These are phyloP conservation scores for Psephotus haematonotus DNA, from an alignment of 2,113 vertebrate genomes.

Conservation along the genomic window DNA sequence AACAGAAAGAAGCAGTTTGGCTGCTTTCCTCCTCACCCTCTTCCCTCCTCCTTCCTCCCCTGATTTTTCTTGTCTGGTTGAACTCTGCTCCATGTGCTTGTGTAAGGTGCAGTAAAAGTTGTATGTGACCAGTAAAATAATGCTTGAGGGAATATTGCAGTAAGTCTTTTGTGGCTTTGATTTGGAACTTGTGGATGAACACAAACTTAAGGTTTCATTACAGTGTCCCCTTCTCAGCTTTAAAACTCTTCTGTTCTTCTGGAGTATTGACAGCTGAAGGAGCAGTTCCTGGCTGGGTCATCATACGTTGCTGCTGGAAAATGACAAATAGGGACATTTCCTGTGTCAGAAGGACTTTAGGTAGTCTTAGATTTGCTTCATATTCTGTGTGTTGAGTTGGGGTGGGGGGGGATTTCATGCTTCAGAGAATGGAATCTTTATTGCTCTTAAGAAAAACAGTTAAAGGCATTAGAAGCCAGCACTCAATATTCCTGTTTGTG, in stretches of 20 bases:
- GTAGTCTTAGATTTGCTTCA: neutral
- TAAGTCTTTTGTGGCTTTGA: neutral
- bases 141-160: neutral
- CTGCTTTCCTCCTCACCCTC: neutral
- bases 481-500: neutral
- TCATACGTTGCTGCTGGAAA: neutral
- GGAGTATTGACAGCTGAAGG: neutral
- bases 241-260: neutral
- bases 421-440: neutral
- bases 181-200: neutral
- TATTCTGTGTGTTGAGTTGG: accelerated
- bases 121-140: neutral
- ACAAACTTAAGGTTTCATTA: neutral
- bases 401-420: neutral
- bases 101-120: neutral
- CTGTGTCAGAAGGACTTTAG: neutral
- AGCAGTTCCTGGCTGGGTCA: neutral
- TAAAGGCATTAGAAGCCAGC: neutral
- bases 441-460: neutral
- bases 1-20: neutral
- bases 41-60: neutral
- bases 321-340: neutral
- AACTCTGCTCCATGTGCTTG: neutral
- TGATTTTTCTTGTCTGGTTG: neutral
- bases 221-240: neutral